phyloP scores from a whole-genome alignment of 2,888 invertebrate genomes.

The Graphium colonna region DNA sequence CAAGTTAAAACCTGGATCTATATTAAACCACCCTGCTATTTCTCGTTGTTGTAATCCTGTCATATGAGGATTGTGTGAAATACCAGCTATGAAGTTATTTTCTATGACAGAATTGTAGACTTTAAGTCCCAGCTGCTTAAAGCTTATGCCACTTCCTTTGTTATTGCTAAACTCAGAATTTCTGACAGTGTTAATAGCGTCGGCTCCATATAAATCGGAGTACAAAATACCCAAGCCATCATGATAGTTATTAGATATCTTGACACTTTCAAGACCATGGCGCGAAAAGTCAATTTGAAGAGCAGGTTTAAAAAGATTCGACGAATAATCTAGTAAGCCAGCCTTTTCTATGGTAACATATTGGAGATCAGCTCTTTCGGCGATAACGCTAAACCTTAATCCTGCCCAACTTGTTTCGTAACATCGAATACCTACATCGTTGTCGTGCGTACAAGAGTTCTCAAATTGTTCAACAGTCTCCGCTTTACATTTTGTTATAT shows the following conservation, averaged over 20 bases:
- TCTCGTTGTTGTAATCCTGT: constrained; percentile 92
- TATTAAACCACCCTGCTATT: constrained; percentile 94
- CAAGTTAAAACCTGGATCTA: constrained; percentile 82
- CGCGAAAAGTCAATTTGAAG: constrained; percentile 92
- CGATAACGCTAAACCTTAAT: constrained; percentile 91
- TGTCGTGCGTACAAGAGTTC: constrained; percentile 91
- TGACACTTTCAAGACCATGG: constrained; percentile 90
- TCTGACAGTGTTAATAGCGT: constrained; percentile 88
- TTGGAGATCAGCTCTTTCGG: constrained; percentile 92
- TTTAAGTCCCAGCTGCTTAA: constrained; percentile 92
- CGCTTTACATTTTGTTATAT: constrained; percentile 92
- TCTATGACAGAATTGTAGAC: constrained; percentile 89
- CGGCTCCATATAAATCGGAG: constrained; percentile 94
- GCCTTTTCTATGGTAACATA: constrained; percentile 94
- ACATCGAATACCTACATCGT: constrained; percentile 93
- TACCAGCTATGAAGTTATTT: constrained; percentile 92
- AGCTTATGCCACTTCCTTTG: constrained; percentile 92
- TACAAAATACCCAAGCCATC: constrained; percentile 97
- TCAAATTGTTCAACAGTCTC: constrained; percentile 90
- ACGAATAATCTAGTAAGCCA: constrained; percentile 95
- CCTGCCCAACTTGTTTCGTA: constrained; percentile 97
- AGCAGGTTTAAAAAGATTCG: constrained; percentile 92
- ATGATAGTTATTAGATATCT: constrained; percentile 91
- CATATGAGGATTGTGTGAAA: constrained; percentile 94
- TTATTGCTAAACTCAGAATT: constrained; percentile 93